A percentile compares a stretch with the other conserved stretches of the same genome.
phyloP scores from a whole-genome alignment of 2,797 vertebrate genomes.

The Halcyon chelicuti region DNA sequence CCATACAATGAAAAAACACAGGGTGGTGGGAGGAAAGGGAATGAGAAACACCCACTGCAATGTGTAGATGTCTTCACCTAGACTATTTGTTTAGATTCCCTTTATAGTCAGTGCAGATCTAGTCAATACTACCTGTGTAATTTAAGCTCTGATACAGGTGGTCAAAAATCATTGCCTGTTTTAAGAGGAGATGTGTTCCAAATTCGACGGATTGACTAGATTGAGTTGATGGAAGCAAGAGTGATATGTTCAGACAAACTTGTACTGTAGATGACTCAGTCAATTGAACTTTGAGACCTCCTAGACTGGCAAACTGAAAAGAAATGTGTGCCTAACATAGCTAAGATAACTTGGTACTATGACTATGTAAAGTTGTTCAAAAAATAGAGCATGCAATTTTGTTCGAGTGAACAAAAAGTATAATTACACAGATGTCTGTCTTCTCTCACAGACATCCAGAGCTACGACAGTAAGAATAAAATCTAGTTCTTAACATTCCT shows the following conservation, averaged over 20 bases:
- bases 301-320: constrained; percentile 16
- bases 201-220: background rate
- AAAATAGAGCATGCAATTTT: constrained; percentile 7
- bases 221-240: constrained; percentile 4
- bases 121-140: background rate
- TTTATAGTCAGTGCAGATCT: background rate
- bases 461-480: background rate
- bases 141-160: background rate
- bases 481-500: background rate
- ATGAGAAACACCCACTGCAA: background rate
- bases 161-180: constrained; percentile 36
- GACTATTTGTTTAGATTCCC: background rate
- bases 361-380: background rate
- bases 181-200: constrained; percentile 10
- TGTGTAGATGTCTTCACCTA: background rate
- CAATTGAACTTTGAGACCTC: constrained; percentile 36
- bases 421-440: constrained; percentile 44
- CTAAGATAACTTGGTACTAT: background rate
- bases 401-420: constrained; percentile 13
- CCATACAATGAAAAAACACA: fast-evolving
- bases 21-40: fast-evolving
- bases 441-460: background rate
- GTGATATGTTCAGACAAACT: constrained; percentile 24
- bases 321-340: background rate
- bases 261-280: background rate